phyloP scores from a whole-genome alignment of 2,888 invertebrate genomes.

The Gymnocheta viridis region DNA sequence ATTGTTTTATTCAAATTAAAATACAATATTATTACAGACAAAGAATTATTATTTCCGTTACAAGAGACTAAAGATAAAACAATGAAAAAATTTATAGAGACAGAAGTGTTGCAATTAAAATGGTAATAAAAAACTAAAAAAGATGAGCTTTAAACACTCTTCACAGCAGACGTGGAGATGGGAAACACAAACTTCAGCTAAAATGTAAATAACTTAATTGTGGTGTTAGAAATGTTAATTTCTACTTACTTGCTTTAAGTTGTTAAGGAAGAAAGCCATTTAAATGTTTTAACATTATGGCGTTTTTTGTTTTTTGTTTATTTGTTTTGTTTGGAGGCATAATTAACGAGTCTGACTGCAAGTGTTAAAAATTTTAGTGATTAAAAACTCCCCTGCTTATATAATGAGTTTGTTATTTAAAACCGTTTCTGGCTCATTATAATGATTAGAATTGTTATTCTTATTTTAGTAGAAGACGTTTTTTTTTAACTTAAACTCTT shows the following conservation, averaged over 20 bases:
- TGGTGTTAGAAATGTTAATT: slow-evolving; percentile 69
- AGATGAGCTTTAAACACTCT: slow-evolving; percentile 40
- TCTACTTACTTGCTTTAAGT: slow-evolving; percentile 29
- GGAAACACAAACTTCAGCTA: slow-evolving; percentile 17
- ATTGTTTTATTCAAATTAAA: slow-evolving; percentile 45
- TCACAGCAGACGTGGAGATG: not conserved
- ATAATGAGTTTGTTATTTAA: slow-evolving; percentile 59
- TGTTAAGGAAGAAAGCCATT: slow-evolving; percentile 2
- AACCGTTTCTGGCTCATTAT: slow-evolving; percentile 13
- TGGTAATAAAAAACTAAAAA: slow-evolving; percentile 37
- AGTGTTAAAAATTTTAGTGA: not conserved
- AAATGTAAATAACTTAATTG: slow-evolving; percentile 63
- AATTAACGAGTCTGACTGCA: slow-evolving; percentile 30
- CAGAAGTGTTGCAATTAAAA: slow-evolving; percentile 22
- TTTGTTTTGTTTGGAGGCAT: too few species aligned
- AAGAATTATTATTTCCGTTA: slow-evolving; percentile 68
- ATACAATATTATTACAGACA: slow-evolving; percentile 56
- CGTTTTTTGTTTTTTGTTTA: not conserved
- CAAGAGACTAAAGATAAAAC: slow-evolving; percentile 16
- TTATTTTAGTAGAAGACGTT: not conserved
- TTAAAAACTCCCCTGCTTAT: slow-evolving; percentile 31
- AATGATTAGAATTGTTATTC: slow-evolving; percentile 3
- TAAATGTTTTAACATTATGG: slow-evolving; percentile 18
- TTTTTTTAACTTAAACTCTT: not conserved
- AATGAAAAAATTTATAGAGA: not conserved